phyloP scores from a whole-genome alignment of 2,113 vertebrate genomes.

The Hymenochirus boettgeri region DNA sequence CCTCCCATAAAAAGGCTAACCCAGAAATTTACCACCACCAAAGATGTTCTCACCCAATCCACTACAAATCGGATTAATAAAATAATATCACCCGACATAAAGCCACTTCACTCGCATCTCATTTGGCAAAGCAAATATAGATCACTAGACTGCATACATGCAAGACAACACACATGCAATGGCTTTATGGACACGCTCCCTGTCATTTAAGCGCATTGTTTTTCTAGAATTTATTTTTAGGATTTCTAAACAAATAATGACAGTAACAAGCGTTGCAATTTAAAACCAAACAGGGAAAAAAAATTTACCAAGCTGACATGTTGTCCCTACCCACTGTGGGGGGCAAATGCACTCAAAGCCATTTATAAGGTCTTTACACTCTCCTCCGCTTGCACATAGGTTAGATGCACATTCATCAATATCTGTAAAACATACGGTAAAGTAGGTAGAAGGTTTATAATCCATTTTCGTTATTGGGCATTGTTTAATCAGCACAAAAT shows the following conservation, averaged over 20 bases:
- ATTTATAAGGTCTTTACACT: constrained; percentile 83
- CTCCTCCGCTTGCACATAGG: constrained; percentile 83
- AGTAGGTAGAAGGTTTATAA: background rate
- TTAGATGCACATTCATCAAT: constrained; percentile 83
- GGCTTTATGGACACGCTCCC: background rate
- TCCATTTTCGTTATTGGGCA: too few relatives aligned
- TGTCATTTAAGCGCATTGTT: too few relatives aligned
- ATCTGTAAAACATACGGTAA: constrained; percentile 65
- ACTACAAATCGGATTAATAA: constrained; percentile 7
- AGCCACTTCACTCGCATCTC: constrained; percentile 19
- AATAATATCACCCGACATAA: background rate
- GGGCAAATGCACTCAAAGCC: constrained; percentile 88
- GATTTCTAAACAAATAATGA: too few relatives aligned
- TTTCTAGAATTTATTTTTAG: too few relatives aligned
- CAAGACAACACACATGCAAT: background rate
- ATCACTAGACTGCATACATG: background rate
- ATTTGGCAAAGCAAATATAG: background rate
- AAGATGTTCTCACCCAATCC: background rate
- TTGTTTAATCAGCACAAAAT: too few relatives aligned
- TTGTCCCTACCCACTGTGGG: constrained; percentile 85
- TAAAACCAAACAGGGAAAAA: background rate
- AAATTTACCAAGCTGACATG: constrained; percentile 84
- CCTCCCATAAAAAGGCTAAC: background rate
- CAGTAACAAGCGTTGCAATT: too few relatives aligned
- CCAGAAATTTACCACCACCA: background rate